Base-by-base conservation (phyloP, 2,888 invertebrate species). In the Drosophila macrothrix region DNA sequence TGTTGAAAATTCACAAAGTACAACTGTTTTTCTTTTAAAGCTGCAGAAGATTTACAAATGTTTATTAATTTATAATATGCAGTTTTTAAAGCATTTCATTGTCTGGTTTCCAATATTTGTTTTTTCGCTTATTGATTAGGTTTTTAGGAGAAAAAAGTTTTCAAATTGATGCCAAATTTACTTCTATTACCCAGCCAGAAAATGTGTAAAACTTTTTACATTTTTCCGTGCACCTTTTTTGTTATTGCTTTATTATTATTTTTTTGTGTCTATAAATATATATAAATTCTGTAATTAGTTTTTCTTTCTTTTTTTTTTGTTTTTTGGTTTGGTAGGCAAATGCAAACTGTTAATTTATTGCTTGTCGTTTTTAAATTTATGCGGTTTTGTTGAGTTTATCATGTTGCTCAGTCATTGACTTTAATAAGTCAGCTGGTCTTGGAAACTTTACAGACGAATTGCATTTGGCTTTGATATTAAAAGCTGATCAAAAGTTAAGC, bases 401-500 rank as follows among this genome's bases (percentile, higher is more conserved):
- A 33, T 62, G 52, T 1, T 29, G 16, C 22, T 29, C 46, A 60
- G 73, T 31, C 29, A 28, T n/a, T 63, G 54, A 43, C 72, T 67
- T 52, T 29, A 65, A 72, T 63, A 73, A 70, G 64, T 68, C 60
- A 46, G 65, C 54, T 60, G 53, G 63, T 71, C 61, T 66, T 29
- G 41, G 14, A 89, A 87, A 87, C 84, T 90, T 87, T 82, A 54
- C 78, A 87, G 89, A 87, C 86, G 43, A 60, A 88, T 76, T 85
- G 80, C 86, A 85, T 90, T 90, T 76, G 66, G 67, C 71, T 73
- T 68, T 80, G 81, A 67, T 81, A 86, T 88, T 74, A 80, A 88
- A 78, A 88, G 72, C 88, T 78, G 83, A 90, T 90, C 88, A 80
- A 88, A 86, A 86, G 88, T 86, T 86, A 76, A 78, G 83, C 78